Percentiles rank a stretch among this genome's conserved stretches.
Evolutionary conservation across 2,113 vertebrate species (phyloP).

Genomic region (Opisthocomus hoazin): DNA sequence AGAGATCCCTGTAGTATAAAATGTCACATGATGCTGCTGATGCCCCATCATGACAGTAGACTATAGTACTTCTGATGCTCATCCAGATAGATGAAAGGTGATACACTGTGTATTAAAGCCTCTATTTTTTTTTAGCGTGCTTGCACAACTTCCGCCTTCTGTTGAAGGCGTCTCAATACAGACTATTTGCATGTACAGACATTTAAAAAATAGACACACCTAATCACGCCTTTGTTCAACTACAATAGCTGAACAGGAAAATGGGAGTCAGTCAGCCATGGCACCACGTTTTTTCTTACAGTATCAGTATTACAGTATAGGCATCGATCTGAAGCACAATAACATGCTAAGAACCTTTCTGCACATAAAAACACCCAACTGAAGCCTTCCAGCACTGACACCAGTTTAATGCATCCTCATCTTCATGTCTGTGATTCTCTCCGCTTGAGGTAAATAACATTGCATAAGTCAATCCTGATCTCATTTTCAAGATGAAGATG

Average conservation of each 20-base stretch:
- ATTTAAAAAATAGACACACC: not conserved
- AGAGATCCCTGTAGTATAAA: not conserved
- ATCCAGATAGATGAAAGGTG: not conserved
- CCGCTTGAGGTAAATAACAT: not conserved
- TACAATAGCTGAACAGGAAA: not conserved
- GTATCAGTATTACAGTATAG: not conserved
- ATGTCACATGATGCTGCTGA: not conserved
- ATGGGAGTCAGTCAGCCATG: not conserved
- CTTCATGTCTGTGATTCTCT: not conserved
- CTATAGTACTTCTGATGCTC: not conserved
- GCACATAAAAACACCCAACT: not conserved
- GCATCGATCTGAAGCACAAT: not conserved
- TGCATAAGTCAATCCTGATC: not conserved
- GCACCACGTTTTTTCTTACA: not conserved
- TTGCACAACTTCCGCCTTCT: not conserved
- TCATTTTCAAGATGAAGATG: not conserved
- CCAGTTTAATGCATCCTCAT: not conserved
- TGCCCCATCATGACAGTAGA: not conserved
- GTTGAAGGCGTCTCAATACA: not conserved
- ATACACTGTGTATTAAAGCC: not conserved
- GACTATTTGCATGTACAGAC: not conserved
- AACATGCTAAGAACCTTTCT: not conserved
- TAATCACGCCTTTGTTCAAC: not conserved
- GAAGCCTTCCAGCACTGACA: not conserved
- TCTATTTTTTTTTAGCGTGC: not conserved